Evolutionary conservation across 2,113 vertebrate species (phyloP), one percentile per base, ranked within the genome.

Genomic region (Hippolais icterina): DNA sequence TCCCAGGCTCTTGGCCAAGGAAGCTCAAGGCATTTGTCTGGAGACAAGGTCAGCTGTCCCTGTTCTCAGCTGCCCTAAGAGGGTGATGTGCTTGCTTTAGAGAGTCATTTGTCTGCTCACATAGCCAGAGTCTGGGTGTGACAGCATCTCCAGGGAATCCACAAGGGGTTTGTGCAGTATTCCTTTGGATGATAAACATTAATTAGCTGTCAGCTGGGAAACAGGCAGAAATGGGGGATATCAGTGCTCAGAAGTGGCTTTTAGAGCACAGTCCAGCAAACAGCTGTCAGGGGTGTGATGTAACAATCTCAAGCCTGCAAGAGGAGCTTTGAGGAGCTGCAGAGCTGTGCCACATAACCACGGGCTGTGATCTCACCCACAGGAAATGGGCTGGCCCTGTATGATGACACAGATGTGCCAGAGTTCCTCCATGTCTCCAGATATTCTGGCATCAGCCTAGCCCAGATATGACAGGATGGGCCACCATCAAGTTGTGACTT

Each of bases 1-100:
- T 93, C 90, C 85, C 79, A 94, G 94, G 90, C 93, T 92, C 12
- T 53, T 66, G 76, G 93, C 95, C 93, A 95, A 41, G 53, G 82
- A 75, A 95, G 90, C 82, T 86, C 68, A 81, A 3, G 6, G 68
- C 52, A 41, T 78, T 83, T 81, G 64, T 86, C 10, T 80, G 64
- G 83, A 92, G 79, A 46, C 80, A 93, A 82, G 94, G 83, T 95
- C 92, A 92, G 83, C 85, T 94, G 85, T 94, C 83, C 76, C 31
- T 63, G 3, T 37, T 91, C 35, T 83, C 78, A 52, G 46, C 83
- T 92, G 94, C 56, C 46, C 54, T 57, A 0, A 39, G 39, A 52
- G 63, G 81, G 47, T 77, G 47, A 18, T 83, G 15, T 3, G 4
- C 46, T 83, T 64, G 46, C 82, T 90, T 66, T 44, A 41, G n/a